Evolutionary conservation across 1,140 invertebrate species (phyloP), one percentile per base, ranked within the genome.

Genomic region (Eriocheir sinensis): DNA sequence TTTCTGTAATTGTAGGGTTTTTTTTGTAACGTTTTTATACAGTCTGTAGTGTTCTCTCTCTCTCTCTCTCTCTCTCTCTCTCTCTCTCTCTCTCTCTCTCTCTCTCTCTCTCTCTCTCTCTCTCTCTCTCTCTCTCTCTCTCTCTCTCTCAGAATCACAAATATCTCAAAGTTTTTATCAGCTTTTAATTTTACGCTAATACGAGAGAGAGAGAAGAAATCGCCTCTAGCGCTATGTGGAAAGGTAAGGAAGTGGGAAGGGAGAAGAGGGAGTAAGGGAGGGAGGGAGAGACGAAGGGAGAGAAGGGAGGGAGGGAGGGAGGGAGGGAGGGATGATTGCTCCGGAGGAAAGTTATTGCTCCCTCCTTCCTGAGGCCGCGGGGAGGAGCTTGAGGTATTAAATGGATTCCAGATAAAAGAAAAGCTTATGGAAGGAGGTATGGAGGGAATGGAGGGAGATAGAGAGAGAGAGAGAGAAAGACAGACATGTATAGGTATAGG

Each of bases 321-420:
- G 48, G 48, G 48, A 27, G 81, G 83, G 53, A 53, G 81, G 92
- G 92, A 93, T 93, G 92, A 93, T 93, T 93, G 85, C 92, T 88
- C 88, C 88, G 83, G 92, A 93, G 92, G 81, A 88, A 89, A 93
- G 85, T 93, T 93, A 89, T 89, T 93, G 88, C 92, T 86, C 40
- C 83, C 92, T 89, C 88, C 72, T 88, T 93, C 83, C 83, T 93
- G 92, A 88, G 92, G 92, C 41, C 40, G 41, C 2, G 88, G 38
- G 4, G 91, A 32, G 83, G 40, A 91, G 89, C 60, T 85, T 85
- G 53, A 94, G 93, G 89, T 94, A 93, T 93, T 93, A 93, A 93
- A 93, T 93, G 92, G 85, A 93, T 79, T 93, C 92, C 34, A 93
- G 92, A 93, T 93, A 93, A 93, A 93, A 93, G 83, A 30, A 36